A percentile compares a stretch with the other conserved stretches of the same genome.
These are phyloP conservation scores for Campaea margaritaria DNA, from an alignment of 2,888 invertebrate genomes.

Conservation along the genomic window DNA sequence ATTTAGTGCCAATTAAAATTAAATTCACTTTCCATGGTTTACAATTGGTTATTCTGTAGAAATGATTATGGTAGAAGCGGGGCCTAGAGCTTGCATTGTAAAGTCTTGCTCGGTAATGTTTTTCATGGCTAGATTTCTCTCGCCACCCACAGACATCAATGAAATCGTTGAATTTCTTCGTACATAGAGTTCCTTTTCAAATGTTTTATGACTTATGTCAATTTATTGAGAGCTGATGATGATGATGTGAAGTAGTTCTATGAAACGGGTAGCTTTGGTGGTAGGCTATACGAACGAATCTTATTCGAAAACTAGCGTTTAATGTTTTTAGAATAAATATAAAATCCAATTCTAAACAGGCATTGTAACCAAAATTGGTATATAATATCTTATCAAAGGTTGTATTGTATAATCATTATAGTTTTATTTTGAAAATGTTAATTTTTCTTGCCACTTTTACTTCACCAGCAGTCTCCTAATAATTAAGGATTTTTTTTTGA, in stretches of 20 bases:
- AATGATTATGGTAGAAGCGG: too few species aligned
- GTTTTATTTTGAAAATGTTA: constrained; percentile 7
- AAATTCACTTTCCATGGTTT: too few species aligned
- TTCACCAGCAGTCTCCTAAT: too few species aligned
- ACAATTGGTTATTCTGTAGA: too few species aligned
- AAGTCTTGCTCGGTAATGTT: too few species aligned
- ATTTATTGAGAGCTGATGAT: constrained; percentile 11
- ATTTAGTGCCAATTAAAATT: too few species aligned
- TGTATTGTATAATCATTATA: constrained; percentile 17
- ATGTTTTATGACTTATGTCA: constrained; percentile 6
- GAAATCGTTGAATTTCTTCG: too few species aligned
- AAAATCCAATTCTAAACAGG: constrained; percentile 9
- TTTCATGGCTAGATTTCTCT: too few species aligned
- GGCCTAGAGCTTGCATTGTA: too few species aligned
- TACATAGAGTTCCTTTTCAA: constrained; percentile 20
- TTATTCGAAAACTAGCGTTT: constrained; percentile 38
- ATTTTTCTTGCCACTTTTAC: constrained; percentile 19
- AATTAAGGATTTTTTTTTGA: too few species aligned
- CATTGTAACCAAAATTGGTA: constrained; percentile 14
- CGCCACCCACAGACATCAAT: too few species aligned
- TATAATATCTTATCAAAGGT: constrained; percentile 11
- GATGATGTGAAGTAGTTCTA: constrained; percentile 34
- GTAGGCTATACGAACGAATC: constrained; percentile 38
- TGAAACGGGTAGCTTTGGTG: constrained; percentile 42
- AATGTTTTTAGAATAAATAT: constrained; percentile 18